Base-by-base conservation (phyloP, 1,140 invertebrate species). In the Wasmannia auropunctata region DNA sequence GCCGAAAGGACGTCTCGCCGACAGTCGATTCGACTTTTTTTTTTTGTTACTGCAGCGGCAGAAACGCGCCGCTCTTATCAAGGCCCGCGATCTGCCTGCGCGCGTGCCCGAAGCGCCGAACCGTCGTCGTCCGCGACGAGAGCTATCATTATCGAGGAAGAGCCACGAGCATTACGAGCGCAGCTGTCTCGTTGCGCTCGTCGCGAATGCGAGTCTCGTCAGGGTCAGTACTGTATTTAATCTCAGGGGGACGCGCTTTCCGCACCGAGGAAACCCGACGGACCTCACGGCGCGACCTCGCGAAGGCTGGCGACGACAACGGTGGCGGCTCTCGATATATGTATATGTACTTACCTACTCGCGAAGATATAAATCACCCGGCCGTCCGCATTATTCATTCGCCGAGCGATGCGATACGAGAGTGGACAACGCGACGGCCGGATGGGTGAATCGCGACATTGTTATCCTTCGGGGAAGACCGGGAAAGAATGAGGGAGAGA, bases 151-250 rank as follows among this genome's bases (percentile, higher is more conserved):
- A 46, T 46, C n/a, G 56, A n/a, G 16, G 63, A 70, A 54, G 65
- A 51, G 22, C 16, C 16, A 63, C 43, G 76, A 80, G 43, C 76
- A 79, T 67, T 40, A 69, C 34, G 11, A 70, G 49, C 49, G 16
- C 49, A n/a, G n/a, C 31, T 58, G 79, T 56, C 79, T 70, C 49
- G 49, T 46, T 60, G 40, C 34, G 25, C 8, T 80, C 46, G 46
- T 80, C 28, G 25, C 34, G 65, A 72, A 72, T 81, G 34, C 65
- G n/a, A 58, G 65, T 72, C 65, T 43, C 65, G 79, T 81, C 79
- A 81, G 65, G 79, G 79, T 81, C 65, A 58, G 37, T 81, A 3
- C 70, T 46, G 37, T 34, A 56, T 70, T 72, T 63, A 72, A 81
- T 72, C 79, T 81, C 79, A n/a, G 22, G 10, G 63, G 28, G 16